Evolutionary conservation across 2,113 vertebrate species (phyloP), one percentile per base, ranked within the genome.

Genomic region (Amblyornis subalaris): DNA sequence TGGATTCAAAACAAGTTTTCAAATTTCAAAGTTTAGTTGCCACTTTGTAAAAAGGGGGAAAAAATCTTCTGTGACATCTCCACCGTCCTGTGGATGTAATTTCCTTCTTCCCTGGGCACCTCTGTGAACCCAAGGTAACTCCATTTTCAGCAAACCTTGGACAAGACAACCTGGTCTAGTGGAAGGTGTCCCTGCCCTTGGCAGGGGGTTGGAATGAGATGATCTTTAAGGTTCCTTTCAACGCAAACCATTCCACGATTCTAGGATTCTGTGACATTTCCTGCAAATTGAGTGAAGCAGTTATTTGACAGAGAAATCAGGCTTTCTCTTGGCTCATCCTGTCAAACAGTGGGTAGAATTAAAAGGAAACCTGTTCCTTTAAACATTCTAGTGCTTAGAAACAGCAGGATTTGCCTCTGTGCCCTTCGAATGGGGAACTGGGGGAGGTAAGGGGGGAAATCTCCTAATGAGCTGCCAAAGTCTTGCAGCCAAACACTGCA

Each of bases 101-200:
- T 60, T 64, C 26, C 35, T 29, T 53, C 19, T 54, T 54, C n/a
- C 29, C 40, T 57, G 53, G 4, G 7, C 16, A 23, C 24, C 64
- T 45, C 61, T 26, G 16, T 0, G 2, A 44, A 66, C 29, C 29
- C 1, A 0, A 47, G 31, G 36, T 12, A 22, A 29, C 5, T 22
- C 6, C 17, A 2, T 33, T 47, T 78, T 31, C 21, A 86, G 44
- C 53, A 87, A 78, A 60, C 48, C 12, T 65, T 61, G 44, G 13
- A 5, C 28, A 60, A 16, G 24, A 81, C 24, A 53, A 2, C 16
- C n/a, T 54, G 61, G 7, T 17, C 29, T 40, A 12, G 25, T 25
- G 54, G 61, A 18, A 60, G 7, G 7, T 44, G 28, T 73, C 36
- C 36, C 28, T 80, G 58, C 16, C 45, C 53, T n/a, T 42, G 62